Percentiles rank a stretch among this genome's conserved stretches.
Conservation (phyloP, 2,113 vertebrate species). For the Vanacampus margaritifer region DNA sequence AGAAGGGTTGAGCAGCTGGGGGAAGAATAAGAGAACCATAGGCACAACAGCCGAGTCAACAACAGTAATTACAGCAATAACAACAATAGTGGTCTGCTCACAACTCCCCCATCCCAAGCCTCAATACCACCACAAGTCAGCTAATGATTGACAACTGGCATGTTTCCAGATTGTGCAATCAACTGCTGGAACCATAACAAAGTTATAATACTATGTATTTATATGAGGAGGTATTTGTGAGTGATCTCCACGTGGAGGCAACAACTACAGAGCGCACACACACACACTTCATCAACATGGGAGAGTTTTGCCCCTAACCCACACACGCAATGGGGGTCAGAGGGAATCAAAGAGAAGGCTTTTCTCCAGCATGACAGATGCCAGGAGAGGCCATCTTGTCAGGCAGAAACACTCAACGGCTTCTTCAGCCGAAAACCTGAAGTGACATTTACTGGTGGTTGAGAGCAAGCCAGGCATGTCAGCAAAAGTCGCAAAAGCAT, state of each 20-base stretch:
- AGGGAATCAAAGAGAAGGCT: conserved; percentile 37
- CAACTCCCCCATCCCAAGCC: no score
- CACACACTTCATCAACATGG: conserved; percentile 4
- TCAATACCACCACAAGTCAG: no score
- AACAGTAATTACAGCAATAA: no score
- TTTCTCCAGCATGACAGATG: conserved; percentile 56
- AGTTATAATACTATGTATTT: neutral
- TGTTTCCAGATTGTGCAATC: neutral
- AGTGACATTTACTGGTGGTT: conserved; percentile 45
- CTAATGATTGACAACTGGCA: no score
- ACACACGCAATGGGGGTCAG: conserved; percentile 24
- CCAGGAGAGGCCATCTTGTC: conserved; percentile 50
- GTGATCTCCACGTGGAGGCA: neutral
- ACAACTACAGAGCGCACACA: neutral
- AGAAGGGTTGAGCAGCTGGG: no score
- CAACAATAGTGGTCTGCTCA: no score
- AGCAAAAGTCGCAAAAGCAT: neutral
- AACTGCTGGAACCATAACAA: neutral
- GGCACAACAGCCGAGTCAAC: no score
- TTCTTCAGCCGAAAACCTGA: conserved; percentile 38
- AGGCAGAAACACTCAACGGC: conserved; percentile 51
- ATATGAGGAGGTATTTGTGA: neutral
- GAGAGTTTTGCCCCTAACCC: conserved; percentile 1
- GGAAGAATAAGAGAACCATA: no score
- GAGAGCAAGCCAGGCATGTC: conserved; percentile 20